These are phyloP conservation scores for Aporophyla nigra DNA, from an alignment of 2,888 invertebrate genomes.

Conservation along the genomic window DNA sequence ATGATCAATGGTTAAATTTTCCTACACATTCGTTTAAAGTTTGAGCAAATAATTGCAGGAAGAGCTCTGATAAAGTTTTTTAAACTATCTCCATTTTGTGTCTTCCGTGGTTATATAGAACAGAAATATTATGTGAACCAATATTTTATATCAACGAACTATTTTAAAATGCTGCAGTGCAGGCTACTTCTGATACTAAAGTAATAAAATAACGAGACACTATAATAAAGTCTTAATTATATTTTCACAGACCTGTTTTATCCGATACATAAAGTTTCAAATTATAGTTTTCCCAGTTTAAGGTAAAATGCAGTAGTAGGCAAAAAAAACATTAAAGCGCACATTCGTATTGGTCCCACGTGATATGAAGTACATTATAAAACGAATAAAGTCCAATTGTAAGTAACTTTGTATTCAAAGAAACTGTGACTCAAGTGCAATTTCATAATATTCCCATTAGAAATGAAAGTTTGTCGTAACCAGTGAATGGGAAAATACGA, in stretches of 20 bases:
- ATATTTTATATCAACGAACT: not conserved
- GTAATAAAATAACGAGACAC: not conserved
- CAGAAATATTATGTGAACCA: constrained; percentile 14
- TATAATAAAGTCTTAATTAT: not conserved
- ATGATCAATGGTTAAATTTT: not conserved
- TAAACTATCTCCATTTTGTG: constrained; percentile 2
- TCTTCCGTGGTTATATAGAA: not conserved
- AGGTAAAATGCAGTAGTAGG: not conserved
- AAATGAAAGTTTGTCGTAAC: constrained; percentile 13
- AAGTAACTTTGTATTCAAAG: constrained; percentile 8
- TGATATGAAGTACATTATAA: constrained; percentile 5
- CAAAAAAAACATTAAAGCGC: constrained; percentile 12
- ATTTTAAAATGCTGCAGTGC: constrained; percentile 6
- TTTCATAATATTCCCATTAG: constrained; percentile 28
- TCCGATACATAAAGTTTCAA: not conserved
- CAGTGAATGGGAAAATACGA: constrained; percentile 20
- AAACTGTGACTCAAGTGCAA: constrained; percentile 15
- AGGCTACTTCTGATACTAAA: not conserved
- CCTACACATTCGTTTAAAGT: constrained; percentile 14
- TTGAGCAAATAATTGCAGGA: not conserved
- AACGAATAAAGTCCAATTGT: constrained; percentile 12
- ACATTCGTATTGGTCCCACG: constrained; percentile 7
- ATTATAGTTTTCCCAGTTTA: not conserved
- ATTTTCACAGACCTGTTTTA: not conserved
- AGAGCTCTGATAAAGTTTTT: not conserved